Percentiles rank a stretch among this genome's conserved stretches.
These are phyloP conservation scores for Dyspetes luteomarginatus DNA, from an alignment of 2,888 invertebrate species.

Conservation along the genomic window DNA sequence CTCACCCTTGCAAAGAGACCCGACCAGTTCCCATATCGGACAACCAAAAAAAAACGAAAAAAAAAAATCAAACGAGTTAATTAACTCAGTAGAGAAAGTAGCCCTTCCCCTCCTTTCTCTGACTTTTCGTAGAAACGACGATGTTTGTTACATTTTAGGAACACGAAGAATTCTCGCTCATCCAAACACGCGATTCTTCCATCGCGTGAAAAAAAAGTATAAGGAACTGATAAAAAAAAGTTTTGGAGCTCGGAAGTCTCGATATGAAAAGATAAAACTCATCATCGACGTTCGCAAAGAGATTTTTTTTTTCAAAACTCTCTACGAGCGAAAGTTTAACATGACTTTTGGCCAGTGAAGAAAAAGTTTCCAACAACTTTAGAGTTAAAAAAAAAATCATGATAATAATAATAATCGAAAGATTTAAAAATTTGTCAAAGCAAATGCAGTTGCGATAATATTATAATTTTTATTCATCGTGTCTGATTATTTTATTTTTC, in stretches of 20 bases:
- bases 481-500: too few species aligned
- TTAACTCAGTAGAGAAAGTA: slow-evolving; percentile 23
- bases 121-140: slow-evolving; percentile 1
- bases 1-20: background rate
- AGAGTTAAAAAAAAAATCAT: too few species aligned
- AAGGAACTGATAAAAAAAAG: slow-evolving; percentile 38
- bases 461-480: too few species aligned
- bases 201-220: background rate
- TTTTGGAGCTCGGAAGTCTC: slow-evolving; percentile 22
- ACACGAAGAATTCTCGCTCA: slow-evolving; percentile 14
- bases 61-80: background rate
- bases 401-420: too few species aligned
- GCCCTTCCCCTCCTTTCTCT: background rate
- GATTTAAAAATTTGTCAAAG: too few species aligned
- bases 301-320: background rate
- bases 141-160: slow-evolving; percentile 49
- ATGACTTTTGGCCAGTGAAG: too few species aligned
- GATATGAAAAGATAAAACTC: slow-evolving; percentile 17
- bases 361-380: too few species aligned
- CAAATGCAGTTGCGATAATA: too few species aligned
- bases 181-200: slow-evolving; percentile 47
- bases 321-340: too few species aligned
- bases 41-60: slow-evolving; percentile 27
- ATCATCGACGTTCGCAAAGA: slow-evolving; percentile 8
- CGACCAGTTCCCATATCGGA: slow-evolving; percentile 18